phyloP scores from a whole-genome alignment of 2,113 vertebrate species.

The Oreotrochilus melanogaster region DNA sequence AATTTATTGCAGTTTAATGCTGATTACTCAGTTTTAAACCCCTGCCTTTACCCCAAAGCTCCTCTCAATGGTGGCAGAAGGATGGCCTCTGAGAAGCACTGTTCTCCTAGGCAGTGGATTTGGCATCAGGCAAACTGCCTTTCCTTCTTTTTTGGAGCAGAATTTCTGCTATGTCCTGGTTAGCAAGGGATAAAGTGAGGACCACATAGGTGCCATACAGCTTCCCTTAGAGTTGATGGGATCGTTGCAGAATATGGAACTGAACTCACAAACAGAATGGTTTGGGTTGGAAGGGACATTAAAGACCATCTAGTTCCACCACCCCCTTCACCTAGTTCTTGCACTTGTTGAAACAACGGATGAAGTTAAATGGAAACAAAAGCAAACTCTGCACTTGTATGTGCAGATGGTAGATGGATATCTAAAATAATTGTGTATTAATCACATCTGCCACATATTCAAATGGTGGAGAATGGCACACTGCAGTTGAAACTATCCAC shows the following conservation, averaged over 20 bases:
- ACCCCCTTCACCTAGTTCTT: not conserved
- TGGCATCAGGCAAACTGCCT: not conserved
- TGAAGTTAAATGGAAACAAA: not conserved
- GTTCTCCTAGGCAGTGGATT: not conserved
- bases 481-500: not conserved
- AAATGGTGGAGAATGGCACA: not conserved
- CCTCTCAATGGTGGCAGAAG: not conserved
- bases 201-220: not conserved
- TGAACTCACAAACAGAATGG: not conserved
- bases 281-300: not conserved
- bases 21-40: not conserved
- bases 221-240: not conserved
- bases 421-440: not conserved
- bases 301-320: not conserved
- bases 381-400: not conserved
- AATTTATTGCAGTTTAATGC: not conserved
- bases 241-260: not conserved
- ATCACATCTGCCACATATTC: not conserved
- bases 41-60: not conserved
- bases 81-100: not conserved
- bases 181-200: not conserved
- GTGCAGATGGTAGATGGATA: not conserved
- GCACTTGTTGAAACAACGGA: not conserved
- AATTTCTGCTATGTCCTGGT: not conserved
- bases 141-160: not conserved